These are phyloP conservation scores for Scaptomyza parva DNA, from an alignment of 2,888 invertebrate species.

Conservation along the genomic window DNA sequence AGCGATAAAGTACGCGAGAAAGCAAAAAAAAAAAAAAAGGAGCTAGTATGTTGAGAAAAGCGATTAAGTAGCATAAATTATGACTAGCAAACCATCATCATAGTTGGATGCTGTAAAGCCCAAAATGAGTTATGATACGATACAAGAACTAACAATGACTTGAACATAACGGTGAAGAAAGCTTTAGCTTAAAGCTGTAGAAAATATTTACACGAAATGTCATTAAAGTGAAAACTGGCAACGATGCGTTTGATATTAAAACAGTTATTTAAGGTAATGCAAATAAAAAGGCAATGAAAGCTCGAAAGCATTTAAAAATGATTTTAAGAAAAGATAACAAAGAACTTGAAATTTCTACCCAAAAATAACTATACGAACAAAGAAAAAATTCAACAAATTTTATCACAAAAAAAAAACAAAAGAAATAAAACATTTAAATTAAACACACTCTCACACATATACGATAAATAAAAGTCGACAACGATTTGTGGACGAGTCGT, in stretches of 20 bases:
- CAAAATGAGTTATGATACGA: constrained; percentile 64
- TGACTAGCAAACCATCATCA: constrained; percentile 37
- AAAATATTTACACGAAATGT: not conserved
- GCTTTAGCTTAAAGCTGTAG: constrained; percentile 27
- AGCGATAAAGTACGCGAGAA: constrained; percentile 37
- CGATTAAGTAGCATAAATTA: constrained; percentile 72
- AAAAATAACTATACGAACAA: constrained; percentile 18
- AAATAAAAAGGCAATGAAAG: too few species aligned
- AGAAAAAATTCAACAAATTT: constrained; percentile 7
- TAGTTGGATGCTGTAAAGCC: constrained; percentile 53
- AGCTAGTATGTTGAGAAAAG: constrained; percentile 50
- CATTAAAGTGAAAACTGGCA: constrained; percentile 37
- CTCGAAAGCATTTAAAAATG: too few species aligned
- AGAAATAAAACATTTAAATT: constrained; percentile 53
- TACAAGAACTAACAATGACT: constrained; percentile 28
- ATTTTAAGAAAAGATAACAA: too few species aligned
- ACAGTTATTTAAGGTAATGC: too few species aligned
- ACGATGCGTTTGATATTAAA: constrained; percentile 20
- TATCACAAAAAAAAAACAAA: too few species aligned
- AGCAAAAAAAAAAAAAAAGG: constrained; percentile 1
- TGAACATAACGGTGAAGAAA: constrained; percentile 24
- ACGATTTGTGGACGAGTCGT: constrained; percentile 53
- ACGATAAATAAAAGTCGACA: constrained; percentile 9
- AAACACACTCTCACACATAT: constrained; percentile 24
- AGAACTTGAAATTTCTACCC: too few species aligned